phyloP scores from a whole-genome alignment of 2,797 vertebrate species.

The Saxicola maurus region DNA sequence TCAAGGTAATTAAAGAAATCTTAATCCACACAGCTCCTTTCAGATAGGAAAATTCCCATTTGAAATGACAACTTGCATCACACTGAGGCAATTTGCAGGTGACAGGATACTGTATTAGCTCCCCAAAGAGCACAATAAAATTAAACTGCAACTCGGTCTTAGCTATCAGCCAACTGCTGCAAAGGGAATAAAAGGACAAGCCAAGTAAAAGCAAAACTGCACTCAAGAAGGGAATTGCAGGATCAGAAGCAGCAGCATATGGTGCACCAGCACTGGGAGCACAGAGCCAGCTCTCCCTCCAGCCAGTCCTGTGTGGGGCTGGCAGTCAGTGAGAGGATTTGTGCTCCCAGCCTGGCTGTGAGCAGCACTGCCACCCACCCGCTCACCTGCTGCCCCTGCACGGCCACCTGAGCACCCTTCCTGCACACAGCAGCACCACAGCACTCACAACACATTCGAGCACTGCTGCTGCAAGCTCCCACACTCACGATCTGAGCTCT shows the following conservation, averaged over 20 bases:
- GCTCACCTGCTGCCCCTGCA: neutral
- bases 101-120: neutral
- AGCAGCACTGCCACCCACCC: neutral
- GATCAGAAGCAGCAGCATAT: neutral
- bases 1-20: neutral
- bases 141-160: neutral
- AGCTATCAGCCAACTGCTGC: neutral
- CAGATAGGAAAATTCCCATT: neutral
- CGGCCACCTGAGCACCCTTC: rapidly evolving
- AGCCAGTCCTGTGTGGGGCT: rapidly evolving
- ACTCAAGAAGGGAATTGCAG: rapidly evolving
- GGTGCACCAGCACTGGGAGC: neutral
- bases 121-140: neutral
- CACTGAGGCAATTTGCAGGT: slow-evolving; percentile 16
- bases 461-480: neutral
- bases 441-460: neutral
- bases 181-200: neutral
- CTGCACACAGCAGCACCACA: rapidly evolving
- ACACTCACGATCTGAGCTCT: neutral
- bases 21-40: neutral
- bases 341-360: neutral
- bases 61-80: slow-evolving; percentile 1
- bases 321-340: neutral
- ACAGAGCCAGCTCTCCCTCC: neutral
- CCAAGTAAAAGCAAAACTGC: neutral